Percentiles rank a stretch among this genome's conserved stretches.
Evolutionary conservation across 2,888 invertebrate species (phyloP).

Genomic region (Meta bourneti): DNA sequence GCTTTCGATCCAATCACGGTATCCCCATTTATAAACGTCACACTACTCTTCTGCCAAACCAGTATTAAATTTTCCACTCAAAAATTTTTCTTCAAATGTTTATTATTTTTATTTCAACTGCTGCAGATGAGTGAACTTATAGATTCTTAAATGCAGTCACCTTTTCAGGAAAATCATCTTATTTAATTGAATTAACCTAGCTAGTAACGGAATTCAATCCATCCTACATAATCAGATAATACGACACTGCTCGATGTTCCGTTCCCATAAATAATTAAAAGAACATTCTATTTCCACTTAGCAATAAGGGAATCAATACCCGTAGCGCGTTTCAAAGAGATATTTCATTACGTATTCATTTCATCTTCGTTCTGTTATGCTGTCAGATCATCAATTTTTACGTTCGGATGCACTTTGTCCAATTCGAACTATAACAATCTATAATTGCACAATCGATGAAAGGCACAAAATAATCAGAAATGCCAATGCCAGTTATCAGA

Average conservation of each 20-base stretch:
- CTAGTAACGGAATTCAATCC: neutral
- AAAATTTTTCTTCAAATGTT: too few relatives aligned
- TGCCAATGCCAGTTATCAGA: neutral
- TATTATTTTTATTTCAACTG: too few relatives aligned
- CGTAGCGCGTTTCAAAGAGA: neutral
- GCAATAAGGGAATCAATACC: neutral
- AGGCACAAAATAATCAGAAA: neutral
- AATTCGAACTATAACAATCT: neutral
- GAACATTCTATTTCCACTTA: neutral
- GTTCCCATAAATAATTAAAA: neutral
- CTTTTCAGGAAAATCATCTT: too few relatives aligned
- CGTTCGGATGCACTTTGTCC: neutral
- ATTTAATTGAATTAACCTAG: too few relatives aligned
- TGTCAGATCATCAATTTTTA: neutral
- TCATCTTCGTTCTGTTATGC: neutral
- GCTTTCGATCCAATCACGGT: too few relatives aligned
- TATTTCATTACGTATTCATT: neutral
- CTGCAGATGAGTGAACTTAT: too few relatives aligned
- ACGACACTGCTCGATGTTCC: neutral
- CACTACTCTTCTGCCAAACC: too few relatives aligned
- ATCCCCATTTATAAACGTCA: too few relatives aligned
- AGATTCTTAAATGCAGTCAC: too few relatives aligned
- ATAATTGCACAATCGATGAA: slow-evolving; percentile 1
- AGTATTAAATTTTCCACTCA: too few relatives aligned
- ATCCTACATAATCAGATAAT: neutral